Conservation (phyloP, 1,140 invertebrate genomes). For the Cotesia chilonis region DNA sequence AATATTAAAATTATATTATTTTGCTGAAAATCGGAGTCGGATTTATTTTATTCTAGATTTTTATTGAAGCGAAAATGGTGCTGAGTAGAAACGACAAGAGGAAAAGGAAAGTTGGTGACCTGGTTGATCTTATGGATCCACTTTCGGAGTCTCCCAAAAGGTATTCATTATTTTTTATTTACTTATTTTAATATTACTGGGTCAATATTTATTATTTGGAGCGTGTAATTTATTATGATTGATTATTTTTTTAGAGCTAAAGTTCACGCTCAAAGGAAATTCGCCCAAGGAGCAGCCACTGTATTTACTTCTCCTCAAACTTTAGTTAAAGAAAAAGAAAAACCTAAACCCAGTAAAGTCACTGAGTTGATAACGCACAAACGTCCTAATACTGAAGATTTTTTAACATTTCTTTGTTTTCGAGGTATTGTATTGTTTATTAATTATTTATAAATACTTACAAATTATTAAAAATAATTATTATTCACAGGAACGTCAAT, state of each 20-base stretch:
- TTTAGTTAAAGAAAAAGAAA: slow-evolving; percentile 71
- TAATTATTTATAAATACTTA: neutral
- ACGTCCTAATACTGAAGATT: slow-evolving; percentile 88
- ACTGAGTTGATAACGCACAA: slow-evolving; percentile 72
- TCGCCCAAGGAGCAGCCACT: slow-evolving; percentile 79
- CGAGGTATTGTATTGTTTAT: slow-evolving; percentile 69
- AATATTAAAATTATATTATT: no score
- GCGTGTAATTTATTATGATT: slow-evolving; percentile 24
- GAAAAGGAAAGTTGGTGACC: slow-evolving; percentile 62
- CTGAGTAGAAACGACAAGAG: slow-evolving; percentile 63
- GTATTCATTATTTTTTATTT: slow-evolving; percentile 45
- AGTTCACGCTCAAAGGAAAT: slow-evolving; percentile 90
- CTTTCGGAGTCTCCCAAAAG: slow-evolving; percentile 66
- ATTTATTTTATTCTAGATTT: no score
- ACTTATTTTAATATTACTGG: neutral
- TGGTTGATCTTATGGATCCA: slow-evolving; percentile 63
- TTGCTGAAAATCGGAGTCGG: no score
- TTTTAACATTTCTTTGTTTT: slow-evolving; percentile 88
- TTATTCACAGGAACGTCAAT: slow-evolving; percentile 71
- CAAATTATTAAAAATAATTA: slow-evolving; percentile 28
- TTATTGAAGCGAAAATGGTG: slow-evolving; percentile 51
- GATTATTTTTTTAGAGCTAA: slow-evolving; percentile 69
- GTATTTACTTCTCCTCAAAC: slow-evolving; percentile 59
- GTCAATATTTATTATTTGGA: neutral
- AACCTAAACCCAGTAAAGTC: slow-evolving; percentile 62